A percentile compares a stretch with the other conserved stretches of the same genome.
phyloP scores from a whole-genome alignment of 37 sponge, comb jelly and placozoan genomes.

The Tethya wilhelma region DNA sequence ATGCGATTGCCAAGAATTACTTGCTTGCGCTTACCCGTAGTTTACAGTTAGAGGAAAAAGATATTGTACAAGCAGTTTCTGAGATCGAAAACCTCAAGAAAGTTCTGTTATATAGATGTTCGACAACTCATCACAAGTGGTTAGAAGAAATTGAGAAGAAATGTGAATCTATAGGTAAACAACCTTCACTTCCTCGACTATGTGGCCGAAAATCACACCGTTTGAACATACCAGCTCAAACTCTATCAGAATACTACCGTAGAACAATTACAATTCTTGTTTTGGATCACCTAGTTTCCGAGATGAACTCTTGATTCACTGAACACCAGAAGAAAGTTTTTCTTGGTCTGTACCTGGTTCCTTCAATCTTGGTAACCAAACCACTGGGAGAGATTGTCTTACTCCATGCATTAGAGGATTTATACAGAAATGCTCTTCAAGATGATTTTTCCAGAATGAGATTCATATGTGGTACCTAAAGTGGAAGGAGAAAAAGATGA shows the following conservation, averaged over 20 bases:
- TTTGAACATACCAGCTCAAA: too few species aligned
- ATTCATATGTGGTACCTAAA: conserved; percentile 26
- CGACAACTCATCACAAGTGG: too few species aligned
- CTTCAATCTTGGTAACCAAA: not conserved
- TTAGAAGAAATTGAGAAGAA: too few species aligned
- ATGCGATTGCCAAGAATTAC: conserved; percentile 61
- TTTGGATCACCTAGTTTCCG: conserved; percentile 32
- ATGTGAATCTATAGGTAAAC: too few species aligned
- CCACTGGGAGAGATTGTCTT: not conserved
- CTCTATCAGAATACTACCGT: conserved; percentile 27
- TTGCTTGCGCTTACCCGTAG: conserved; percentile 43
- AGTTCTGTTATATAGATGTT: conserved; percentile 28
- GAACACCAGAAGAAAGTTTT: conserved; percentile 33
- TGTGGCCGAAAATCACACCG: too few species aligned
- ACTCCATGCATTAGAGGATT: not conserved
- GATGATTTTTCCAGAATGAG: not conserved
- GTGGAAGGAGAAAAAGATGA: conserved; percentile 23
- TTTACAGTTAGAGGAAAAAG: conserved; percentile 65
- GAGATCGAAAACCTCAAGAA: conserved; percentile 47
- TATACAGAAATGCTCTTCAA: conserved; percentile 13
- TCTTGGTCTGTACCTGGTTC: conserved; percentile 10
- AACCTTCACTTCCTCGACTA: too few species aligned
- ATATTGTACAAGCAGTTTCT: conserved; percentile 53
- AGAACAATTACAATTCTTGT: conserved; percentile 32
- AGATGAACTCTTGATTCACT: conserved; percentile 27